A percentile compares a stretch with the other conserved stretches of the same genome.
phyloP scores from a whole-genome alignment of 2,113 vertebrate genomes.

The Lepus timidus region DNA sequence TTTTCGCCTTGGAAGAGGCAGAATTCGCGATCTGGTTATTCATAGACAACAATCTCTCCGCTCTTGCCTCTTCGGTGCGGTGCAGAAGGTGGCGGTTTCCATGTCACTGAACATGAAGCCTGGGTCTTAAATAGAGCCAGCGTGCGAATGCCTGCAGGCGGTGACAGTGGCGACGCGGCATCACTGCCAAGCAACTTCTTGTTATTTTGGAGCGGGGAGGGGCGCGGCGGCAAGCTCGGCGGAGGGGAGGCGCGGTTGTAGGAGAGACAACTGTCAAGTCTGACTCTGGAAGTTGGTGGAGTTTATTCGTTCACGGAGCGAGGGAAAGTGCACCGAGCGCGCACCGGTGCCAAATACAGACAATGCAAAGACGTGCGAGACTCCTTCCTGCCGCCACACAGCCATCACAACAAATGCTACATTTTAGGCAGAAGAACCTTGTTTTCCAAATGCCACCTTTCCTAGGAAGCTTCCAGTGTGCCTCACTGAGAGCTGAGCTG shows the following conservation, averaged over 20 bases:
- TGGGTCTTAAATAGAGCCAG: constrained; percentile 77
- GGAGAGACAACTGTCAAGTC: constrained; percentile 68
- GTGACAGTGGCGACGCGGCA: constrained; percentile 67
- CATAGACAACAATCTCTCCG: constrained; percentile 43
- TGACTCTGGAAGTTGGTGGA: constrained; percentile 42
- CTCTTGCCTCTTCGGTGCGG: constrained; percentile 51
- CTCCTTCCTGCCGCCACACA: accelerated
- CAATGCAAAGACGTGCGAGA: background rate
- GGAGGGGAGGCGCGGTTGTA: constrained; percentile 49
- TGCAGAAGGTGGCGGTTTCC: constrained; percentile 78
- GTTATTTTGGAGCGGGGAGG: constrained; percentile 65
- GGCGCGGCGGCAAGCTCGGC: constrained; percentile 72
- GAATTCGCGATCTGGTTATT: constrained; percentile 47
- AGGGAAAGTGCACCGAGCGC: background rate
- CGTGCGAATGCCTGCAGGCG: constrained; percentile 72
- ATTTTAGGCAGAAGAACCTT: background rate
- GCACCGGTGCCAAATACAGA: background rate
- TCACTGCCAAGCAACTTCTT: constrained; percentile 69
- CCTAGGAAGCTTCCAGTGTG: background rate
- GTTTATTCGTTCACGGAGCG: background rate
- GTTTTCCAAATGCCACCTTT: background rate
- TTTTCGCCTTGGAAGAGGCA: background rate
- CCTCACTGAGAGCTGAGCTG: background rate
- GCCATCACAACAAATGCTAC: background rate
- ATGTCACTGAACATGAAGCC: constrained; percentile 75